Evolutionary conservation across 2,888 invertebrate genomes (phyloP).

Genomic region (Phymatocera aterrima): DNA sequence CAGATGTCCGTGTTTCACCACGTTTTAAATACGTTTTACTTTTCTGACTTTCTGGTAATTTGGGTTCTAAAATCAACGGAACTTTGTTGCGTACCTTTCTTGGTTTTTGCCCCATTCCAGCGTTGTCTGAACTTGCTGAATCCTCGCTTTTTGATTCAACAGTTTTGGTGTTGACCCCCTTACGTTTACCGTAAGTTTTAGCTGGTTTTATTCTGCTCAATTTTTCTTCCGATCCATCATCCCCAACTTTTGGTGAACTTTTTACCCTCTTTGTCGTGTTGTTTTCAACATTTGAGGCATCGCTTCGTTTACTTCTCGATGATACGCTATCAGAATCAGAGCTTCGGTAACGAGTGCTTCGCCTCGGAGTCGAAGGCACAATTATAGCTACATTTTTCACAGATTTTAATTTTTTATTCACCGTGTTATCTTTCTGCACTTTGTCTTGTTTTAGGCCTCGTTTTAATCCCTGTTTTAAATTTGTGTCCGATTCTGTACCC

Average conservation of each 20-base stretch:
- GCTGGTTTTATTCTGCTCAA: neutral
- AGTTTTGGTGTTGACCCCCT: neutral
- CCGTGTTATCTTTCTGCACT: neutral
- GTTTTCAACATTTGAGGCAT: neutral
- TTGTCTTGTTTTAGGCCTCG: constrained; percentile 24
- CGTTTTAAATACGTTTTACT: neutral
- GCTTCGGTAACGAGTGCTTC: constrained; percentile 14
- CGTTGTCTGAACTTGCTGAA: neutral
- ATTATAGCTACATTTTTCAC: neutral
- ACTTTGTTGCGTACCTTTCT: constrained; percentile 42
- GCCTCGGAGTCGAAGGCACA: neutral
- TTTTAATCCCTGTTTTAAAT: neutral
- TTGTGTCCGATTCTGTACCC: neutral
- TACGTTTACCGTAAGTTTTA: neutral
- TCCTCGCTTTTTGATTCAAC: constrained; percentile 16
- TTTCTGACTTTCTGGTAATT: constrained; percentile 22
- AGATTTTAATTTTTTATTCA: neutral
- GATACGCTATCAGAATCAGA: constrained; percentile 6
- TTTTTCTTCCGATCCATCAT: neutral
- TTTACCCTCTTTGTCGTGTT: neutral
- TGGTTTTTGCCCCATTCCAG: neutral
- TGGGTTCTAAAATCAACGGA: constrained; percentile 25
- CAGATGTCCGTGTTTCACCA: neutral
- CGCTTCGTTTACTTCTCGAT: neutral
- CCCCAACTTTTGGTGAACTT: neutral